Evolutionary conservation across 2,888 invertebrate species (phyloP).

Genomic region (Ditula angustiorana): DNA sequence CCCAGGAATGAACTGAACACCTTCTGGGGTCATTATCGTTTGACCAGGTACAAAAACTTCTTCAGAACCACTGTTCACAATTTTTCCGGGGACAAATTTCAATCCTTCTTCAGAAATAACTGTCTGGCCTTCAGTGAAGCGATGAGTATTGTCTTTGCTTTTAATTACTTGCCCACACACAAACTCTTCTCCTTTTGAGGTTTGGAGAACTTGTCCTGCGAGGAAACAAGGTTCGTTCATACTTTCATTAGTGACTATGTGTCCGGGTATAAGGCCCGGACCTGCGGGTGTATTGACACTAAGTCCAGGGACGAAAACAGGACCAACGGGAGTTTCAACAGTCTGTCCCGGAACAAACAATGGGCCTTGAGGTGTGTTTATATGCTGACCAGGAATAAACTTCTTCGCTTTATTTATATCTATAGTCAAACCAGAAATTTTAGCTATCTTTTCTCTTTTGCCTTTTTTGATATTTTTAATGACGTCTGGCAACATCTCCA

Average conservation of each 20-base stretch:
- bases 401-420: conserved; percentile 88
- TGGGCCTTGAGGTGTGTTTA: conserved; percentile 89
- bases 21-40: conserved; percentile 85
- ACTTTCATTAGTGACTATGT: conserved; percentile 86
- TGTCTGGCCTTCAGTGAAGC: conserved; percentile 87
- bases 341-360: conserved; percentile 92
- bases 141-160: conserved; percentile 81
- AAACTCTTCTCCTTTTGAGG: conserved; percentile 84
- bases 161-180: conserved; percentile 88
- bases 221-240: conserved; percentile 88
- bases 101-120: conserved; percentile 86
- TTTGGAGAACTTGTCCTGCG: conserved; percentile 88
- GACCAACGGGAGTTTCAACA: conserved; percentile 88
- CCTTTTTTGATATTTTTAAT: conserved; percentile 87
- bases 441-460: conserved; percentile 84
- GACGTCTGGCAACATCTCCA: conserved; percentile 87
- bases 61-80: conserved; percentile 76
- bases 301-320: conserved; percentile 90
- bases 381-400: conserved; percentile 90
- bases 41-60: conserved; percentile 87
- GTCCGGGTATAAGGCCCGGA: conserved; percentile 90
- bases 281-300: conserved; percentile 89
- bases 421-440: conserved; percentile 87
- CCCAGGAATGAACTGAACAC: conserved; percentile 87
- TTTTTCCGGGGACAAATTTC: conserved; percentile 87